Evolutionary conservation across 2,113 vertebrate genomes (phyloP).

Genomic region (Chiloscyllium plagiosum): DNA sequence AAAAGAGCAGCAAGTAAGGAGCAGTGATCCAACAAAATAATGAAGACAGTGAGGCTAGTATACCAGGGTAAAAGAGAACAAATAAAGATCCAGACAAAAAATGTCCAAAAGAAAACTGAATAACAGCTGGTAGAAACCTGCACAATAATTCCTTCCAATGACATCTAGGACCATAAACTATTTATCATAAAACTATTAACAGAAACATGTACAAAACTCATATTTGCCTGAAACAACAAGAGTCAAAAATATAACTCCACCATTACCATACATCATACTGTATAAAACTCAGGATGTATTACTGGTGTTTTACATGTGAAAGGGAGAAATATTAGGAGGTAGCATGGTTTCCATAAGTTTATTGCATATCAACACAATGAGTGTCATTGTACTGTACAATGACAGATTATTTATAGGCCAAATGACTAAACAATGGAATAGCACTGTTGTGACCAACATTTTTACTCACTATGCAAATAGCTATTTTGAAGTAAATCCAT

Average conservation of each 20-base stretch:
- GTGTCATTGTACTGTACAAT: not conserved
- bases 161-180: not conserved
- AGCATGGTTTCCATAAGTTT: not conserved
- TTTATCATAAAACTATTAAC: not conserved
- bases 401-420: not conserved
- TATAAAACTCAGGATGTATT: not conserved
- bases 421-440: not conserved
- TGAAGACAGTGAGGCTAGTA: not conserved
- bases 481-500: not conserved
- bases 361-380: not conserved
- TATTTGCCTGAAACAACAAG: not conserved
- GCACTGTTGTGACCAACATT: not conserved
- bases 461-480: conserved; percentile 11
- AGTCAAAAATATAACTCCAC: not conserved
- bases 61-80: not conserved
- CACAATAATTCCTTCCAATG: not conserved
- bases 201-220: not conserved
- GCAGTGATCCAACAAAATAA: not conserved
- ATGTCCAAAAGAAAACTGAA: not conserved
- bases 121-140: not conserved
- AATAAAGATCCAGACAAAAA: not conserved
- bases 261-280: not conserved
- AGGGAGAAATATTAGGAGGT: not conserved
- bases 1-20: not conserved
- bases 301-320: not conserved